These are phyloP conservation scores for Sphecodes monilicornis DNA, from an alignment of 2,888 invertebrate species.

Conservation along the genomic window DNA sequence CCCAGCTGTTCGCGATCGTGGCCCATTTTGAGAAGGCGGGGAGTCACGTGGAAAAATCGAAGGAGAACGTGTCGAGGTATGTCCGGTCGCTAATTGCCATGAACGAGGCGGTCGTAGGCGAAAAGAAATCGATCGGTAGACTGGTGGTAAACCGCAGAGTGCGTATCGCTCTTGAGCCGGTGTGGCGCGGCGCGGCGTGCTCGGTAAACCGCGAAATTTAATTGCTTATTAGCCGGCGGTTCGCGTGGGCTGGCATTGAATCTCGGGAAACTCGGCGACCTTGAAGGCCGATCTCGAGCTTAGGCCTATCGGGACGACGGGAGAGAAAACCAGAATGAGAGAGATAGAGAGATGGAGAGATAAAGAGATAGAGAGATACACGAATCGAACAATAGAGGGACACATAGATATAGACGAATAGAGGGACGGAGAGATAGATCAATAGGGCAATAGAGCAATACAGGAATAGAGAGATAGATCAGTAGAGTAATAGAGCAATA, in stretches of 20 bases:
- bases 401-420: too few relatives aligned
- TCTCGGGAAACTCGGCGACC: constrained; percentile 56
- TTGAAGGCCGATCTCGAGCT: constrained; percentile 59
- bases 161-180: constrained; percentile 30
- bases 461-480: too few relatives aligned
- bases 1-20: not conserved
- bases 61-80: constrained; percentile 19
- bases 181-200: constrained; percentile 34
- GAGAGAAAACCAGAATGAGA: not conserved
- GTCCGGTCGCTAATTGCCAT: constrained; percentile 13
- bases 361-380: too few relatives aligned
- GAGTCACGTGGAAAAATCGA: not conserved
- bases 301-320: constrained; percentile 10
- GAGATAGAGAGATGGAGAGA: too few relatives aligned
- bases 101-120: not conserved
- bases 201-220: constrained; percentile 68
- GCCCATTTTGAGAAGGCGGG: too few relatives aligned
- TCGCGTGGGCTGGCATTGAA: constrained; percentile 35
- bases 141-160: constrained; percentile 61
- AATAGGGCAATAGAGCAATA: too few relatives aligned
- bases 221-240: constrained; percentile 58
- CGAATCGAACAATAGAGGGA: too few relatives aligned
- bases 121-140: not conserved
- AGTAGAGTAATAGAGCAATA: too few relatives aligned
- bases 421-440: too few relatives aligned